Percentiles rank a stretch among this genome's conserved stretches.
Evolutionary conservation across 2,888 invertebrate genomes (phyloP).

Genomic region (Eristalis arbustorum): DNA sequence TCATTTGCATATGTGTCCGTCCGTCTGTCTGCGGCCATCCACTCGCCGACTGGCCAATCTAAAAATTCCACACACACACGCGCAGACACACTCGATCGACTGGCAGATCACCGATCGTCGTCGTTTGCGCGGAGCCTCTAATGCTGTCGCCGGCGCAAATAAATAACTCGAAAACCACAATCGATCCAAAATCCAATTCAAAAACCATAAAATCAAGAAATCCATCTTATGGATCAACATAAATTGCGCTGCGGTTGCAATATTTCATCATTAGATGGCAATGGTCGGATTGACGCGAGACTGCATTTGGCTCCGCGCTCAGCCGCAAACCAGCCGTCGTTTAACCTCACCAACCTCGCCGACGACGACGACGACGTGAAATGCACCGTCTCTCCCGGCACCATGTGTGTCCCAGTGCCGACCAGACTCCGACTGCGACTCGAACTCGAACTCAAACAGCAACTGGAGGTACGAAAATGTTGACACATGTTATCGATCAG

Average conservation of each 20-base stretch:
- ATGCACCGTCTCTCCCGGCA: background rate
- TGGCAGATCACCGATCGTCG: background rate
- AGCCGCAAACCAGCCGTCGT: constrained; percentile 33
- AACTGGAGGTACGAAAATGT: constrained; percentile 55
- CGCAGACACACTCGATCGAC: background rate
- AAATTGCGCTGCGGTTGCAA: constrained; percentile 63
- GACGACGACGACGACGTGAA: background rate
- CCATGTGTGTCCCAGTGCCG: background rate
- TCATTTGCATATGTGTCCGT: constrained; percentile 52
- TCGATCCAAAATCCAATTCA: constrained; percentile 66
- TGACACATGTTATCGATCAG: constrained; percentile 70
- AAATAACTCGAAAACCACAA: constrained; percentile 67
- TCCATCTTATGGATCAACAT: constrained; percentile 60
- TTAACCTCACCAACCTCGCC: constrained; percentile 24
- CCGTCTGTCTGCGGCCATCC: background rate
- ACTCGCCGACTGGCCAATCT: background rate
- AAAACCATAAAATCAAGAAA: constrained; percentile 66
- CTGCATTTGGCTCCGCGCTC: constrained; percentile 9
- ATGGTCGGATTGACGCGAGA: constrained; percentile 41
- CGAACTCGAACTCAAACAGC: background rate
- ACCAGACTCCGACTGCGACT: background rate
- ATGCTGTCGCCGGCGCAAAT: constrained; percentile 35
- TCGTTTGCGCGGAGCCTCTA: background rate
- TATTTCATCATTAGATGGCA: constrained; percentile 68
- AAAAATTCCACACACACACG: background rate